Evolutionary conservation across 1,140 invertebrate genomes (phyloP), one percentile per base, ranked within the genome.

Genomic region (Brachystomella parvula): DNA sequence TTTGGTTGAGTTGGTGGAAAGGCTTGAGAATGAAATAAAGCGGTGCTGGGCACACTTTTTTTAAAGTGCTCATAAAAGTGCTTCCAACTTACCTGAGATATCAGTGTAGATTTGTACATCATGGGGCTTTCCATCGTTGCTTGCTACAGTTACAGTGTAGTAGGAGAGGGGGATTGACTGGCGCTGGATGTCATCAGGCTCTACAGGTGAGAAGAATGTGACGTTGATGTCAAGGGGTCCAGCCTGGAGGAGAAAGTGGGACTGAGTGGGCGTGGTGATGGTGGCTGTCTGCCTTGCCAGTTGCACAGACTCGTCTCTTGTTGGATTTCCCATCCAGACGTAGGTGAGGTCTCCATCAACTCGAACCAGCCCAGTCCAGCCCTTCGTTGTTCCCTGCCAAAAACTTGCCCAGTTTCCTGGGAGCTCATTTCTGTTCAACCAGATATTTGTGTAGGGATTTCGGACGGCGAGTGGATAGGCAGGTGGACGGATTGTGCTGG

Each of bases 131-230:
- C 64, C 66, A 33, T 68, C 66, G 28, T 58, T 68, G 6, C 63
- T 17, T 9, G 47, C 32, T 3, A 65, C 70, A 39, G 49, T 53
- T 0, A 68, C 60, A 49, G 56, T 33, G 12, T 68, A 28, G 66
- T 71, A 66, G 0, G 66, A 68, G 2, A 71, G 56, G 21, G 70
- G 70, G 29, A 71, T 71, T 26, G 67, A 66, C 33, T 68, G 66
- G 31, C 61, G 47, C 26, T 63, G 17, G 6, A 68, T 31, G 39
- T 71, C 64, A 3, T 63, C 28, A 47, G 19, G n/a, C 39, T 71
- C 70, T 19, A 71, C 70, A 3, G 70, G 70, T 0, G 70, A 71
- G 32, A 68, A 47, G 49, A 71, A 71, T 0, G 63, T 71, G 30
- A 71, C 61, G 28, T 61, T 68, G 29, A 71, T 26, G 24, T 68